These are phyloP conservation scores for Sylvilagus bachmani DNA, from an alignment of 2,113 vertebrate species.

Conservation along the genomic window DNA sequence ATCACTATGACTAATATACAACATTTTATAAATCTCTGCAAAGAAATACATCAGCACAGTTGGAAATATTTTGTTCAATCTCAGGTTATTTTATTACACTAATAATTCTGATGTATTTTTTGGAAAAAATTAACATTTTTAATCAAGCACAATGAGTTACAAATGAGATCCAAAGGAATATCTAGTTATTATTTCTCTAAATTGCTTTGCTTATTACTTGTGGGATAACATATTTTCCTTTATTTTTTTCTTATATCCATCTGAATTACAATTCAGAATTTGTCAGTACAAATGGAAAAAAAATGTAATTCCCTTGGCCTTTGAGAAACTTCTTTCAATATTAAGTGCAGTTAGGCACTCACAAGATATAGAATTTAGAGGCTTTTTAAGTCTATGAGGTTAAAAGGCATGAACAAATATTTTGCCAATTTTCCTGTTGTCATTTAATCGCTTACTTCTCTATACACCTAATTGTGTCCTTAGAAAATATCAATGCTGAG, in stretches of 20 bases:
- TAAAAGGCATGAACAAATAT: conserved; percentile 40
- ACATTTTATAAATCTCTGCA: neutral
- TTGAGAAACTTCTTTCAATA: neutral
- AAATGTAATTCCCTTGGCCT: neutral
- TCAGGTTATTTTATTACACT: neutral
- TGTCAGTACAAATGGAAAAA: neutral
- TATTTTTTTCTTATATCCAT: neutral
- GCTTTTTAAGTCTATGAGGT: neutral
- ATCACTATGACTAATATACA: neutral
- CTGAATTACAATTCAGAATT: conserved; percentile 51
- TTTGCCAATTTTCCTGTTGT: neutral
- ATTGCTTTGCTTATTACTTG: neutral
- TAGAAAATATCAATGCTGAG: conserved; percentile 33
- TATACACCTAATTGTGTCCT: conserved; percentile 18
- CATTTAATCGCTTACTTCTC: neutral
- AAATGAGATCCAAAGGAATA: conserved; percentile 10
- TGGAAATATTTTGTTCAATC: neutral
- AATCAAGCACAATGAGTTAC: conserved; percentile 42
- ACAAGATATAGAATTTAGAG: neutral
- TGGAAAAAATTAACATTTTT: conserved; percentile 28
- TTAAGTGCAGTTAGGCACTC: neutral
- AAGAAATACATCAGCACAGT: neutral
- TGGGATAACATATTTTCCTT: neutral
- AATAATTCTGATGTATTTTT: conserved; percentile 9
- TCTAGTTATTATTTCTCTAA: conserved; percentile 22